A percentile compares a stretch with the other conserved stretches of the same genome.
Conservation (phyloP, 2,888 invertebrate genomes). For the Salpingus planirostris region DNA sequence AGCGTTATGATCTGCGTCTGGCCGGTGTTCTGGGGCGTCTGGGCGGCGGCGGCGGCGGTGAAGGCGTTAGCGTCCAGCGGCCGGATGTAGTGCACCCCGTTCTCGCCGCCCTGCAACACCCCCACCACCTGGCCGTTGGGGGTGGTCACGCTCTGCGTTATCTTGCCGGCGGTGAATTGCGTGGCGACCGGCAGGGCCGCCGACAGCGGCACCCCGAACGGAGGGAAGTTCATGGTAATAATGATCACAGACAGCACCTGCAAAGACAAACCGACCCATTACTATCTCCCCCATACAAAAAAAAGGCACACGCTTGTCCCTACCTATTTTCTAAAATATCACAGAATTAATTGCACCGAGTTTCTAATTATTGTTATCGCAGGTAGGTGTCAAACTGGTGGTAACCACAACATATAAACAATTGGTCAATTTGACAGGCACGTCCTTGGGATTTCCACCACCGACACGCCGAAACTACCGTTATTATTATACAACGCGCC, state of each 20-base stretch:
- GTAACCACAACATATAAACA: constrained; percentile 13
- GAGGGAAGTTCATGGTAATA: constrained; percentile 80
- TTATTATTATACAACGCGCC: too few relatives aligned
- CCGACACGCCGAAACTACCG: too few relatives aligned
- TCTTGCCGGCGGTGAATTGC: constrained; percentile 55
- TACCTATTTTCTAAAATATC: constrained; percentile 4
- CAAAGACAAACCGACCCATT: too few relatives aligned
- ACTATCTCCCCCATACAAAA: too few relatives aligned
- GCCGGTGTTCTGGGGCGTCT: constrained; percentile 18
- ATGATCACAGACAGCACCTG: too few relatives aligned
- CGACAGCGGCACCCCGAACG: constrained; percentile 54
- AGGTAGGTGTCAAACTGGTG: constrained; percentile 5
- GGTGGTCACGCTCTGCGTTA: constrained; percentile 60
- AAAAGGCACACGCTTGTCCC: too few relatives aligned
- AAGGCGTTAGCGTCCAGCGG: constrained; percentile 49
- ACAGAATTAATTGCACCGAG: constrained; percentile 13
- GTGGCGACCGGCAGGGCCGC: constrained; percentile 53
- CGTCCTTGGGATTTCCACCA: constrained; percentile 40
- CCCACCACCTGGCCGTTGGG: constrained; percentile 62
- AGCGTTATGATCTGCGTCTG: constrained; percentile 63
- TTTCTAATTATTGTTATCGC: too few relatives aligned
- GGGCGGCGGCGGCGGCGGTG: constrained; percentile 27
- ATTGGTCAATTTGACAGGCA: constrained; percentile 25
- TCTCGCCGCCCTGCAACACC: constrained; percentile 59
- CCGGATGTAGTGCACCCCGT: constrained; percentile 66